These are phyloP conservation scores for Oryzaephilus surinamensis DNA, from an alignment of 1,140 invertebrate species.

Conservation along the genomic window DNA sequence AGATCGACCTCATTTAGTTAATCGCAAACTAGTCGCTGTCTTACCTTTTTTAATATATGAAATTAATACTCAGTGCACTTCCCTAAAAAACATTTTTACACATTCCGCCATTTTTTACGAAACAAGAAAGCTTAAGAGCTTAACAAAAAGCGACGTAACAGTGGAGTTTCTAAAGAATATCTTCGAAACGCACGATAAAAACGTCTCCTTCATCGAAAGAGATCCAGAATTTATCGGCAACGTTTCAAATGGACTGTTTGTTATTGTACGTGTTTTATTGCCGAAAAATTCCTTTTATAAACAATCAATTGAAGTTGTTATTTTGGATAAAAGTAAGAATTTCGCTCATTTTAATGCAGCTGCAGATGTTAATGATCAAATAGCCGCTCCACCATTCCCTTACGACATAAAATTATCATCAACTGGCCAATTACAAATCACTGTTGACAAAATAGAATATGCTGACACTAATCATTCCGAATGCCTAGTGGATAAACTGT, in stretches of 20 bases:
- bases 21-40: conserved; percentile 25
- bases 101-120: conserved; percentile 28
- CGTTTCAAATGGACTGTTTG: conserved; percentile 18
- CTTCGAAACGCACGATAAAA: conserved; percentile 27
- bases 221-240: conserved; percentile 14
- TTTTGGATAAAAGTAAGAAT: conserved; percentile 27
- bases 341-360: conserved; percentile 23
- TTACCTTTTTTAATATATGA: conserved; percentile 22
- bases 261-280: conserved; percentile 29
- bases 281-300: conserved; percentile 11
- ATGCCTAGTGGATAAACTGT: conserved; percentile 45
- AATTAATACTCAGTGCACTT: conserved; percentile 15
- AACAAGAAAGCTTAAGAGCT: conserved; percentile 20
- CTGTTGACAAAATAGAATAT: conserved; percentile 21
- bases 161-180: conserved; percentile 23
- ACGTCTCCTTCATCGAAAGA: conserved; percentile 13
- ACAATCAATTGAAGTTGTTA: conserved; percentile 30
- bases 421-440: conserved; percentile 20
- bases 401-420: conserved; percentile 26
- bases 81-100: conserved; percentile 17
- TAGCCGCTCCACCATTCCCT: conserved; percentile 24
- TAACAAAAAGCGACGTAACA: conserved; percentile 20
- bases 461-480: conserved; percentile 33
- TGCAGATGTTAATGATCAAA: conserved; percentile 14
- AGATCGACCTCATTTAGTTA: conserved; percentile 30